These are phyloP conservation scores for Cyclina sinensis DNA, from an alignment of 1,140 invertebrate genomes.

Conservation along the genomic window DNA sequence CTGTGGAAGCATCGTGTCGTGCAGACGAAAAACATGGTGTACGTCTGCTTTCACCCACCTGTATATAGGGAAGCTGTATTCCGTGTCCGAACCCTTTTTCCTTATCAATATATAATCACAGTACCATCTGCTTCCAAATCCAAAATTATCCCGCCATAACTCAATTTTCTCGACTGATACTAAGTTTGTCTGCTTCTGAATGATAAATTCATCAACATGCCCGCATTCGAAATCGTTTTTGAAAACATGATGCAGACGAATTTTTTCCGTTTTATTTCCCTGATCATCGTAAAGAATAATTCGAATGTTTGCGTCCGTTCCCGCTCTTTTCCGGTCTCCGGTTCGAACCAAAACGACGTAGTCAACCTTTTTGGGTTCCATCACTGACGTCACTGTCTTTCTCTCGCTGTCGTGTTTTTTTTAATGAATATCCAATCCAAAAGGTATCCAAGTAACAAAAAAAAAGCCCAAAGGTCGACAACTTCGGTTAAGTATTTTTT, in stretches of 20 bases:
- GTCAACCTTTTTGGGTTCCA: conserved; percentile 48
- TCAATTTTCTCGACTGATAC: conserved; percentile 81
- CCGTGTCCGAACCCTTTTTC: conserved; percentile 41
- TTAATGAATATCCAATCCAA: too few species aligned
- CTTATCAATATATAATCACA: conserved; percentile 63
- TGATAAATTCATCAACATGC: conserved; percentile 82
- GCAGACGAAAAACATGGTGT: conserved; percentile 85
- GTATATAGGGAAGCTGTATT: conserved; percentile 85
- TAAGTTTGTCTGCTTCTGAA: conserved; percentile 58
- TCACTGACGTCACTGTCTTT: neutral
- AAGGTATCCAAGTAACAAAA: too few species aligned
- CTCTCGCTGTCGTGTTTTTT: neutral
- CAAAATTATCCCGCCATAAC: conserved; percentile 82
- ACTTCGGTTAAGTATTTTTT: too few species aligned
- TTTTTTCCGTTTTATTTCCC: conserved; percentile 77
- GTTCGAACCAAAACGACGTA: conserved; percentile 85
- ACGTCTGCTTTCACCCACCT: conserved; percentile 86
- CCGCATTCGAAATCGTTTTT: conserved; percentile 87
- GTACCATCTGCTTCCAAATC: conserved; percentile 77
- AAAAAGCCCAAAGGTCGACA: too few species aligned
- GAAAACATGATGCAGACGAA: conserved; percentile 84
- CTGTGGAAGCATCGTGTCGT: conserved; percentile 87
- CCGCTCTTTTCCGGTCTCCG: conserved; percentile 86
- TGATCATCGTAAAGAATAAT: conserved; percentile 84
- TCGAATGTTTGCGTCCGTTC: conserved; percentile 86